These are phyloP conservation scores for Aspidiotus destructor DNA, from an alignment of 2,888 invertebrate species.

Conservation along the genomic window DNA sequence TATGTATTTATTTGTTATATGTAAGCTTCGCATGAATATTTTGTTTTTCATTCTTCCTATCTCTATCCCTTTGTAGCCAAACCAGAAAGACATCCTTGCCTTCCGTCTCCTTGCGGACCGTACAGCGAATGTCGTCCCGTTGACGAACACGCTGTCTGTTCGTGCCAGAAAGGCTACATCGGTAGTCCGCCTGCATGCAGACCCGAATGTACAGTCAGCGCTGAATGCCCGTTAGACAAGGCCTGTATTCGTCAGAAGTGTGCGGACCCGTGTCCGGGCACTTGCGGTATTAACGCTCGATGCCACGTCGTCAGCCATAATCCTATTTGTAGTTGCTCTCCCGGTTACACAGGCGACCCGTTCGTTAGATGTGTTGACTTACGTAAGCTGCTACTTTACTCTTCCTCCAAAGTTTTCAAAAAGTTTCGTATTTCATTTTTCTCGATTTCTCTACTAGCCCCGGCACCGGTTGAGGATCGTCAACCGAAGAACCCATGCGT, in stretches of 20 bases:
- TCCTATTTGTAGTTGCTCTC: slow-evolving; percentile 54
- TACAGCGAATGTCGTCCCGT: slow-evolving; percentile 64
- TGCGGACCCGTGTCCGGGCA: slow-evolving; percentile 63
- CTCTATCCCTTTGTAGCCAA: slow-evolving; percentile 38
- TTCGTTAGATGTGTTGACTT: slow-evolving; percentile 47
- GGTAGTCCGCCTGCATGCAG: slow-evolving; percentile 67
- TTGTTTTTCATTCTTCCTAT: slow-evolving; percentile 34
- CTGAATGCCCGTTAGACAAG: slow-evolving; percentile 63
- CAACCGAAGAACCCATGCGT: slow-evolving; percentile 55
- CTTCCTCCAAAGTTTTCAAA: not conserved
- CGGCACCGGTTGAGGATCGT: slow-evolving; percentile 17
- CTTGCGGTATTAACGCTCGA: slow-evolving; percentile 64
- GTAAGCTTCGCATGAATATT: not conserved
- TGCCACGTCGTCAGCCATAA: slow-evolving; percentile 72
- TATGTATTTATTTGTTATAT: slow-evolving; percentile 37
- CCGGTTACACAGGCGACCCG: slow-evolving; percentile 50
- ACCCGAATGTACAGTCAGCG: slow-evolving; percentile 67
- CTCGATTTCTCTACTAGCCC: not conserved
- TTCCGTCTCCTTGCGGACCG: slow-evolving; percentile 68
- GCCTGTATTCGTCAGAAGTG: slow-evolving; percentile 72
- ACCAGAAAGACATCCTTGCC: slow-evolving; percentile 54
- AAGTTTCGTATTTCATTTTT: not conserved
- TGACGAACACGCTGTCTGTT: slow-evolving; percentile 64
- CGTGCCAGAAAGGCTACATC: slow-evolving; percentile 60
- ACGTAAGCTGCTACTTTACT: slow-evolving; percentile 35